These are phyloP conservation scores for Equus quagga DNA, from an alignment of 2,113 vertebrate species.

Conservation along the genomic window DNA sequence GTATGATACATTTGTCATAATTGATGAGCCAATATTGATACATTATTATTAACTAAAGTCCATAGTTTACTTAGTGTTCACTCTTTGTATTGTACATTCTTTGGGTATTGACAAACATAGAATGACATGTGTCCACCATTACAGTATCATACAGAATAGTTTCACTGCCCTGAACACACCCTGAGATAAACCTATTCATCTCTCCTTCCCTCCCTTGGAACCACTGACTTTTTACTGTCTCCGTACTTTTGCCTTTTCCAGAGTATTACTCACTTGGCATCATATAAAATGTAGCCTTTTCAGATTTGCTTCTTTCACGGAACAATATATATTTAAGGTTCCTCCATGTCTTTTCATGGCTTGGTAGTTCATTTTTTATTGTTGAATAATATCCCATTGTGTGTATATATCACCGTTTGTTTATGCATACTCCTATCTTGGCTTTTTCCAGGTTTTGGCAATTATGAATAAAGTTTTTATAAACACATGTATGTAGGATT, in stretches of 20 bases:
- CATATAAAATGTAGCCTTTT: background rate
- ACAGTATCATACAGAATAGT: background rate
- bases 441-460: background rate
- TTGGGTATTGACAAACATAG: background rate
- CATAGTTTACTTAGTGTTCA: background rate
- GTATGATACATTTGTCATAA: background rate
- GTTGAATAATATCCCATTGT: background rate
- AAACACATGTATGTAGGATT: background rate
- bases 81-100: background rate
- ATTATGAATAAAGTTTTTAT: background rate
- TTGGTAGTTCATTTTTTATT: background rate
- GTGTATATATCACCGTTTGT: background rate
- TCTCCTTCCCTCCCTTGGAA: accelerated
- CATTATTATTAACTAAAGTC: background rate
- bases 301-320: background rate
- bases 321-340: background rate
- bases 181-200: background rate
- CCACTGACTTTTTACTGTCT: background rate
- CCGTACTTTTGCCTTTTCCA: background rate
- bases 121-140: background rate
- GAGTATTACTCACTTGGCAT: background rate
- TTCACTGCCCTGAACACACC: background rate
- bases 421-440: background rate
- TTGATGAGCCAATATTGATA: background rate
- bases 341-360: background rate